Evolutionary conservation across 2,113 vertebrate species (phyloP), one percentile per base, ranked within the genome.

Genomic region (Hemiprocne comata): DNA sequence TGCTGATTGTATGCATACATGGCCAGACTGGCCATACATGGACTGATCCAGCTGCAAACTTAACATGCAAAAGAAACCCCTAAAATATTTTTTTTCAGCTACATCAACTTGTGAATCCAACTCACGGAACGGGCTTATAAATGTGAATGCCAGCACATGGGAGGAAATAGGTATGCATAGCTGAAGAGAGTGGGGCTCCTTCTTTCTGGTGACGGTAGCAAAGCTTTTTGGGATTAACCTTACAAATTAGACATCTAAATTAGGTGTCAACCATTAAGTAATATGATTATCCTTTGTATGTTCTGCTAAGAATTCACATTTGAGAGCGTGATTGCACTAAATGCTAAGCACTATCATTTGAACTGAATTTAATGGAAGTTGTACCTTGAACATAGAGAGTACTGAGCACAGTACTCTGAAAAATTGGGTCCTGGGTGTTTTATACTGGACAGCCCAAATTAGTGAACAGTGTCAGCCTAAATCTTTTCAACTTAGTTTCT

Each of bases 231-330:
- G 78, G 46, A 80, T 89, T 93, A 95, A 66, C 78, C 54, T 91
- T 61, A 91, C 50, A 93, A 94, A 85, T 87, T 73, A 73, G 58
- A 73, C 54, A 58, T 82, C 85, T 89, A 87, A 89, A 91, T 93
- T 85, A 83, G 50, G 71, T 85, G 82, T 58, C 53, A 83, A 29
- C 54, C 66, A 40, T 89, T 91, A 91, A 78, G 40, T 92, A 83
- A 8, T 94, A 87, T 91, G 58, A 66, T 90, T 94, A 79, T 88
- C 19, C 13, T 90, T 40, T 67, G 33, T 85, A n/a, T 90, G 57
- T 79, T 93, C 87, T 95, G 42, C 57, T 65, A 64, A 61, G 54
- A 85, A 65, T 77, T 93, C 76, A 79, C 50, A 73, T 87, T 94
- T 82, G 66, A 94, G 66, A 57, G n/a, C 11, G 7, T 81, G 28